A percentile compares a stretch with the other conserved stretches of the same genome.
Conservation (phyloP, 2,797 vertebrate genomes). For the Antennarius maculatus region DNA sequence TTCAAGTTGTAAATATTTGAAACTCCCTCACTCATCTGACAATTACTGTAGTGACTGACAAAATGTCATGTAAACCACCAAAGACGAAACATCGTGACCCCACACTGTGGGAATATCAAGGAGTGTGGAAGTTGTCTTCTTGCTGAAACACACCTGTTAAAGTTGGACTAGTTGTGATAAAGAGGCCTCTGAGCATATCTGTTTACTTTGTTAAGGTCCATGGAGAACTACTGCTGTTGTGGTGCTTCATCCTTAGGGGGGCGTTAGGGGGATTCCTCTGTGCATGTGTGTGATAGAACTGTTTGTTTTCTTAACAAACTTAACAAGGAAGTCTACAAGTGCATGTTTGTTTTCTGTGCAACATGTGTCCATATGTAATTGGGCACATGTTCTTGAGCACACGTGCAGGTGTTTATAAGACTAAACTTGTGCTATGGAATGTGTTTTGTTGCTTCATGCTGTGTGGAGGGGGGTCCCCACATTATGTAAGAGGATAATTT, state of each 20-base stretch:
- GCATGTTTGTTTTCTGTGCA: constrained; percentile 52
- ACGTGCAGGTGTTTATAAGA: constrained; percentile 42
- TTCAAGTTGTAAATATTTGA: constrained; percentile 21
- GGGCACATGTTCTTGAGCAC: constrained; percentile 42
- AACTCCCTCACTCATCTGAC: constrained; percentile 7
- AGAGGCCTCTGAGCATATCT: constrained; percentile 53
- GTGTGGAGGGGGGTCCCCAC: constrained; percentile 40
- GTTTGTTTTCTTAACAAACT: constrained; percentile 69
- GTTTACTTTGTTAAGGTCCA: constrained; percentile 67
- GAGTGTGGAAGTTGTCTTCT: constrained; percentile 12
- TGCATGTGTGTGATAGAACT: constrained; percentile 41
- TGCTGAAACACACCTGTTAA: constrained; percentile 63
- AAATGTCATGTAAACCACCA: constrained; percentile 21
- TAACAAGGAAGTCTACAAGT: constrained; percentile 54
- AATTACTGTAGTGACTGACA: constrained; percentile 28
- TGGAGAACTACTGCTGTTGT: constrained; percentile 51
- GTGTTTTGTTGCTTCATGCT: constrained; percentile 67
- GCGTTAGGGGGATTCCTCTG: constrained; percentile 45
- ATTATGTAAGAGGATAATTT: constrained; percentile 78
- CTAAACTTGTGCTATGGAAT: constrained; percentile 56
- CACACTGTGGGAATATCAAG: constrained; percentile 10
- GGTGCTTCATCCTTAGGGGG: constrained; percentile 44
- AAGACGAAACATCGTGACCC: constrained; percentile 9
- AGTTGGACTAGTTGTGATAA: constrained; percentile 52
- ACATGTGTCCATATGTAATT: constrained; percentile 18